A percentile compares a stretch with the other conserved stretches of the same genome.
Evolutionary conservation across 2,888 invertebrate species (phyloP).

Genomic region (Lepas anatifera): DNA sequence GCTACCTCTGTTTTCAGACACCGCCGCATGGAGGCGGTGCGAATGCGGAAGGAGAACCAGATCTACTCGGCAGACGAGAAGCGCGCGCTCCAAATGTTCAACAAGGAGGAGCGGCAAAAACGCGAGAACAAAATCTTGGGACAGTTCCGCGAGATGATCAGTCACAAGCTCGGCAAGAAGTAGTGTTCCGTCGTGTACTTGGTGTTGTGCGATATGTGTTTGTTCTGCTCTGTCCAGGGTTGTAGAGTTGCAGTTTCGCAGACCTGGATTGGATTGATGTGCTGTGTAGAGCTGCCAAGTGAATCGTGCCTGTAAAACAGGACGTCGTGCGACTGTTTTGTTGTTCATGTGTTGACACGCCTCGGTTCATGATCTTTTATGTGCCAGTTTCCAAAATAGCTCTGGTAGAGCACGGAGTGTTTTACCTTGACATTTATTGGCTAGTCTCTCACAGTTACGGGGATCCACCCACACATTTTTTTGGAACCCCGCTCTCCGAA

Average conservation of each 20-base stretch:
- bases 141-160: slow-evolving; percentile 84
- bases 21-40: slow-evolving; percentile 98
- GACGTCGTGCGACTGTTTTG: too few species aligned
- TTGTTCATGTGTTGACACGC: too few species aligned
- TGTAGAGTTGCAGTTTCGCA: not conserved
- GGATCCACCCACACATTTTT: too few species aligned
- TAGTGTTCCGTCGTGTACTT: not conserved
- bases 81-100: slow-evolving; percentile 92
- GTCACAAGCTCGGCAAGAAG: slow-evolving; percentile 49
- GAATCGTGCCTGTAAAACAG: not conserved
- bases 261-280: not conserved
- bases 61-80: slow-evolving; percentile 99
- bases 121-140: slow-evolving; percentile 88
- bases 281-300: not conserved
- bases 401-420: too few species aligned
- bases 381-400: too few species aligned
- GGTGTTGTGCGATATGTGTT: not conserved
- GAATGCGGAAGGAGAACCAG: slow-evolving; percentile 98
- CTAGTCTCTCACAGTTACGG: too few species aligned
- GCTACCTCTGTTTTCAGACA: slow-evolving; percentile 45
- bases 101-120: slow-evolving; percentile 92
- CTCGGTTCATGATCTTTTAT: too few species aligned
- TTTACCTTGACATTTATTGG: too few species aligned
- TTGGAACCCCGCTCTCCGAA: too few species aligned
- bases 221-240: not conserved